phyloP scores from a whole-genome alignment of 2,113 vertebrate species.

The Mustela lutreola region DNA sequence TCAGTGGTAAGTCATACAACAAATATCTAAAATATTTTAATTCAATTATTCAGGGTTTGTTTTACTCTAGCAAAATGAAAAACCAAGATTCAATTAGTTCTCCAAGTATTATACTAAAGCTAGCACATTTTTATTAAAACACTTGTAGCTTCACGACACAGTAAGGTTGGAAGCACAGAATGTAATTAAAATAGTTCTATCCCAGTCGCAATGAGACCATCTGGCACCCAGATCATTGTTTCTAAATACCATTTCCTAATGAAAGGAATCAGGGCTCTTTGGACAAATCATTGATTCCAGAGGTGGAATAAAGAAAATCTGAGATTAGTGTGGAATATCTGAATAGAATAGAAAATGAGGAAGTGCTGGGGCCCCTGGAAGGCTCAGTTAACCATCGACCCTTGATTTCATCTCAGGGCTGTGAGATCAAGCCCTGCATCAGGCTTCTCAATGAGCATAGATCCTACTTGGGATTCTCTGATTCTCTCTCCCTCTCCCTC shows the following conservation, averaged over 20 bases:
- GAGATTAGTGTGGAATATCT: not conserved
- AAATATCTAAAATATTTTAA: not conserved
- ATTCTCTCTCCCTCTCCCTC: not conserved
- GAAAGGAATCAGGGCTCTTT: not conserved
- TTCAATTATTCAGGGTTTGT: not conserved
- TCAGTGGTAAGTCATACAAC: not conserved
- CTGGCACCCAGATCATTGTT: not conserved
- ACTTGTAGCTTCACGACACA: not conserved
- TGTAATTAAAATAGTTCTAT: not conserved
- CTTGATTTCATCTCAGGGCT: not conserved
- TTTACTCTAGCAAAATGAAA: not conserved
- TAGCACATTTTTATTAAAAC: not conserved
- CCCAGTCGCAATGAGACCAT: not conserved
- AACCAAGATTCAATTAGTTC: not conserved
- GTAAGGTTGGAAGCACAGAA: conserved; percentile 13
- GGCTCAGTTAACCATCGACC: not conserved
- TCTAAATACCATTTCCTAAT: not conserved
- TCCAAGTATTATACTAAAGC: not conserved
- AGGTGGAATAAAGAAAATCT: not conserved
- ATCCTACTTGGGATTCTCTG: not conserved
- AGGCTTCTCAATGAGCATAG: not conserved
- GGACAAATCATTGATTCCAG: not conserved
- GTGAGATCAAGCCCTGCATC: not conserved
- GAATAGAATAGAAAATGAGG: not conserved
- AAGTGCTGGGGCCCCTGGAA: not conserved